These are phyloP conservation scores for Argyra leucocephala DNA, from an alignment of 2,888 invertebrate species.

Conservation along the genomic window DNA sequence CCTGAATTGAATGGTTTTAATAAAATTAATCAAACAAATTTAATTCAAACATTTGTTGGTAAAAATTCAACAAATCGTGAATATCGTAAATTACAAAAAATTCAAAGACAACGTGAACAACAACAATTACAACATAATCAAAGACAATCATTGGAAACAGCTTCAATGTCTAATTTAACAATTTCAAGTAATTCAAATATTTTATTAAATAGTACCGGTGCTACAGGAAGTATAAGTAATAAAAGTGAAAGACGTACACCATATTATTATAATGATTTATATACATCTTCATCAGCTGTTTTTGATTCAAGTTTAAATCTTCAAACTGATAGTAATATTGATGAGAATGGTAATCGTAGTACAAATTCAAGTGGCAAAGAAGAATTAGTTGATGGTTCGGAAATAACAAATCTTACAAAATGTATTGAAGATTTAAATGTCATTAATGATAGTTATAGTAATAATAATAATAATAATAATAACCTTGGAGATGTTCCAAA, in stretches of 20 bases:
- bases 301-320: slow-evolving; percentile 42
- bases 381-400: slow-evolving; percentile 21
- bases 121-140: slow-evolving; percentile 11
- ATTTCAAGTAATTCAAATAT: slow-evolving; percentile 26
- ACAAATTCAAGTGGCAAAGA: slow-evolving; percentile 19
- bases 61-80: slow-evolving; percentile 9
- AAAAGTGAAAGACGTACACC: slow-evolving; percentile 38
- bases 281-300: slow-evolving; percentile 33
- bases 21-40: slow-evolving; percentile 37
- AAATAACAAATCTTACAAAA: slow-evolving; percentile 17
- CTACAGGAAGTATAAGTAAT: slow-evolving; percentile 19
- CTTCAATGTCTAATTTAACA: slow-evolving; percentile 30
- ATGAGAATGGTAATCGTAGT: slow-evolving; percentile 24
- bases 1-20: not conserved
- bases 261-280: slow-evolving; percentile 41
- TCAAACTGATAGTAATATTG: slow-evolving; percentile 29
- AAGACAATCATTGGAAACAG: slow-evolving; percentile 28
- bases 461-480: not conserved
- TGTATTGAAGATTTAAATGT: not conserved
- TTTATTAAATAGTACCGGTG: slow-evolving; percentile 18
- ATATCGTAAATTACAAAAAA: slow-evolving; percentile 8
- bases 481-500: slow-evolving; percentile 5
- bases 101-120: not conserved
- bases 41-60: slow-evolving; percentile 27
- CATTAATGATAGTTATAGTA: slow-evolving; percentile 15